Percentiles rank a stretch among this genome's conserved stretches.
phyloP scores from a whole-genome alignment of 2,888 invertebrate species.

The Odontocolon sp. region DNA sequence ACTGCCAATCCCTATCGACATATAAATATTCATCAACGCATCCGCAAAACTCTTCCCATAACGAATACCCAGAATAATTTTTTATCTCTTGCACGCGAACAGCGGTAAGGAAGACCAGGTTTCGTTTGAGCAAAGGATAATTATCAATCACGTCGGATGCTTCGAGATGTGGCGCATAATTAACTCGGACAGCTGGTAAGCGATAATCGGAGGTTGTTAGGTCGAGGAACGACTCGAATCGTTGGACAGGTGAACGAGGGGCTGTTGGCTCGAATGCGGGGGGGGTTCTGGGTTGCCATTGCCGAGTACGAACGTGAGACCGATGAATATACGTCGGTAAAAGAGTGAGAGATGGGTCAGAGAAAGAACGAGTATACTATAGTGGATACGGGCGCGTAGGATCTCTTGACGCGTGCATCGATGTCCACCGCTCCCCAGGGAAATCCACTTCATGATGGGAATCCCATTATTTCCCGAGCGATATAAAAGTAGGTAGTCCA shows the following conservation, averaged over 20 bases:
- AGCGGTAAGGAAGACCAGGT: not conserved
- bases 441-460: constrained; percentile 81
- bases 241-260: constrained; percentile 62
- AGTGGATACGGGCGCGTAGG: constrained; percentile 66
- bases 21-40: not conserved
- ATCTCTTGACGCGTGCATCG: constrained; percentile 72
- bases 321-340: constrained; percentile 54
- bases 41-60: not conserved
- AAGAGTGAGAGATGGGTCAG: constrained; percentile 48
- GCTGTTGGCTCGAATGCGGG: constrained; percentile 47
- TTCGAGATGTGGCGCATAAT: constrained; percentile 55
- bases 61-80: not conserved
- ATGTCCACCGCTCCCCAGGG: constrained; percentile 80
- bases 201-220: constrained; percentile 63
- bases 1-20: too few species aligned
- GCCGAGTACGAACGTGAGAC: constrained; percentile 59
- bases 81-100: constrained; percentile 4
- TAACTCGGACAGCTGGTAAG: constrained; percentile 62
- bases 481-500: constrained; percentile 73
- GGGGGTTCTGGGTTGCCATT: constrained; percentile 19
- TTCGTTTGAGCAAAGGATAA: constrained; percentile 32
- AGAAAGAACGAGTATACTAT: constrained; percentile 25
- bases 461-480: constrained; percentile 78
- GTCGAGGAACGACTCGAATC: constrained; percentile 49
- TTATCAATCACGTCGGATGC: constrained; percentile 59